phyloP scores from a whole-genome alignment of 2,888 invertebrate genomes.

The Hartigia nigra region DNA sequence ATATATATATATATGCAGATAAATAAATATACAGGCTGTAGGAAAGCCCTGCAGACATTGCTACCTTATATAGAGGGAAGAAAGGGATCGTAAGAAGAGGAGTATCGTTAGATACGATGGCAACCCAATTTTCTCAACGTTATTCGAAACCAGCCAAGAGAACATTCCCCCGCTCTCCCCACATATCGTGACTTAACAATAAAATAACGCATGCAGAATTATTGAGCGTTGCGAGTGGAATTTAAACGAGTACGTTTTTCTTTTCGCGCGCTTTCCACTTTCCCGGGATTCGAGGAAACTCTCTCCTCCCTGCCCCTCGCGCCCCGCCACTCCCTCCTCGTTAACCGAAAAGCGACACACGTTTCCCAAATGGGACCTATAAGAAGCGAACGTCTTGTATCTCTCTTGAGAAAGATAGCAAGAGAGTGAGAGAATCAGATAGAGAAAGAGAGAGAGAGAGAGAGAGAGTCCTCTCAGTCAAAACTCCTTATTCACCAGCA shows the following conservation, averaged over 20 bases:
- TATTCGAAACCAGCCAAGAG: constrained; percentile 24
- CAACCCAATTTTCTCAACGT: constrained; percentile 37
- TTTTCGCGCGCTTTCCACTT: neutral
- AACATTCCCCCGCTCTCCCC: constrained; percentile 10
- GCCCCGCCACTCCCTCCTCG: rapidly evolving
- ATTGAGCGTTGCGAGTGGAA: constrained; percentile 35
- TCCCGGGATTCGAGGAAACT: neutral
- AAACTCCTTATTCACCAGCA: neutral
- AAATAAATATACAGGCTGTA: neutral
- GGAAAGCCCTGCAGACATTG: neutral
- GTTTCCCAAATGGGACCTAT: neutral
- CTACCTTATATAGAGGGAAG: constrained; percentile 2
- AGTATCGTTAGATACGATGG: constrained; percentile 29
- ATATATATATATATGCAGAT: neutral
- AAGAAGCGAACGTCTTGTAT: neutral
- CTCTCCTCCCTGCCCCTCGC: too few relatives aligned
- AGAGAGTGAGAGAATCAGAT: too few relatives aligned
- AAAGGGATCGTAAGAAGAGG: constrained; percentile 21
- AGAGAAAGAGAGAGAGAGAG: neutral
- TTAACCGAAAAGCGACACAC: neutral
- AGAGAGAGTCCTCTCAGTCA: neutral
- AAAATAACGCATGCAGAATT: constrained; percentile 37
- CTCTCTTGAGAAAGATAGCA: too few relatives aligned
- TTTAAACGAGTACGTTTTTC: constrained; percentile 33
- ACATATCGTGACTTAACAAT: constrained; percentile 31